These are phyloP conservation scores for Oopsacas minuta DNA, from an alignment of 37 sponge, comb jelly and placozoan genomes.

Conservation along the genomic window DNA sequence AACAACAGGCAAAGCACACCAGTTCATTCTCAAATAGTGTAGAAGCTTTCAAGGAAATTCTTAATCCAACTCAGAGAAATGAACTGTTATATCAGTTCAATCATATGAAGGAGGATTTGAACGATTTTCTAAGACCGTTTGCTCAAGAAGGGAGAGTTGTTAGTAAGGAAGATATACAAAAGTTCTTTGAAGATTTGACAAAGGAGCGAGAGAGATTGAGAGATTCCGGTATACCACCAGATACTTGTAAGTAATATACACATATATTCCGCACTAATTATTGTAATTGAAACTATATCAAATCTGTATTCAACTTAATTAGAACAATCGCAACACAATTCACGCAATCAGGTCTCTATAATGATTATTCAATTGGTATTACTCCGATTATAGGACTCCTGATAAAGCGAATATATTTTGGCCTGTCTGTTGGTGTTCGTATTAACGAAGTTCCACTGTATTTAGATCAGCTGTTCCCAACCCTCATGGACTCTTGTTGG, in stretches of 20 bases:
- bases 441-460: too few species aligned
- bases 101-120: conserved; percentile 48
- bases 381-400: too few species aligned
- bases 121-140: conserved; percentile 46
- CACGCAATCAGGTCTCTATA: too few species aligned
- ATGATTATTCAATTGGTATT: too few species aligned
- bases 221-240: conserved; percentile 52
- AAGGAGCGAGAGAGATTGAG: conserved; percentile 30
- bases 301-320: too few species aligned
- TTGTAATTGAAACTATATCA: too few species aligned
- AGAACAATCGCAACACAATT: too few species aligned
- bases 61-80: conserved; percentile 49
- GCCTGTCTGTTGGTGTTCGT: too few species aligned
- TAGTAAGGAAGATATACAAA: conserved; percentile 51
- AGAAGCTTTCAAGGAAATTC: conserved; percentile 27
- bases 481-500: too few species aligned
- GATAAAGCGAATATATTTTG: too few species aligned
- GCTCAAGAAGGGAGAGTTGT: conserved; percentile 49
- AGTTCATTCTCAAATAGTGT: conserved; percentile 28
- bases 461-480: too few species aligned
- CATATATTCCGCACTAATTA: too few species aligned
- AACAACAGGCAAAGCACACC: conserved; percentile 27
- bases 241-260: conserved; percentile 35
- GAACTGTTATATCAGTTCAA: conserved; percentile 54
- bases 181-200: conserved; percentile 61